Evolutionary conservation across 2,113 vertebrate species (phyloP).

Genomic region (Nymphicus hollandicus): DNA sequence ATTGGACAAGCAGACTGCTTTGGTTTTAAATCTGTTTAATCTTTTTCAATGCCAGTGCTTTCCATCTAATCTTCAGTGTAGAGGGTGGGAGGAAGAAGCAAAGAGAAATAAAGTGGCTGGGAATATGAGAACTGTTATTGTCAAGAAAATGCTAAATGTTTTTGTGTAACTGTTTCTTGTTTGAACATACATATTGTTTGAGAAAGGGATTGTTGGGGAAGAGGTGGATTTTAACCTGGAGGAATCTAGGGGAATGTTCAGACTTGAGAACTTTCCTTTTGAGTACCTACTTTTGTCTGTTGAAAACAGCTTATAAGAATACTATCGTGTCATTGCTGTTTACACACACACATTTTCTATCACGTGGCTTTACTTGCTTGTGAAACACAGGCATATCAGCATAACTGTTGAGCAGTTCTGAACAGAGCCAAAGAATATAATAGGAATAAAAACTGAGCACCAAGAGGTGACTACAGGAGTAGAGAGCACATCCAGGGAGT

Average conservation of each 20-base stretch:
- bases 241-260: neutral
- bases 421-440: neutral
- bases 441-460: neutral
- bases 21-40: slow-evolving; percentile 39
- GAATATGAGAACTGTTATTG: neutral
- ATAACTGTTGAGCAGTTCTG: neutral
- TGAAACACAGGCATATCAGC: neutral
- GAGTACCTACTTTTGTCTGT: neutral
- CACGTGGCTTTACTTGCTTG: neutral
- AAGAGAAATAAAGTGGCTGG: neutral
- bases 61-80: neutral
- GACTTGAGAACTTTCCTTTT: neutral
- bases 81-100: neutral
- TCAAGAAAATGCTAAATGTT: neutral
- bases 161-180: neutral
- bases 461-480: neutral
- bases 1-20: slow-evolving; percentile 43
- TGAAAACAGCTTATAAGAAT: neutral
- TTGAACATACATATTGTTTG: neutral
- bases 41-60: neutral
- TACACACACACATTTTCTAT: neutral
- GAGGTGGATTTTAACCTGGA: neutral
- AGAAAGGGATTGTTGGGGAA: neutral
- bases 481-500: neutral
- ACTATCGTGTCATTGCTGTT: rapidly evolving